Conservation (phyloP, 2,113 vertebrate species). For the Prionailurus viverrinus region DNA sequence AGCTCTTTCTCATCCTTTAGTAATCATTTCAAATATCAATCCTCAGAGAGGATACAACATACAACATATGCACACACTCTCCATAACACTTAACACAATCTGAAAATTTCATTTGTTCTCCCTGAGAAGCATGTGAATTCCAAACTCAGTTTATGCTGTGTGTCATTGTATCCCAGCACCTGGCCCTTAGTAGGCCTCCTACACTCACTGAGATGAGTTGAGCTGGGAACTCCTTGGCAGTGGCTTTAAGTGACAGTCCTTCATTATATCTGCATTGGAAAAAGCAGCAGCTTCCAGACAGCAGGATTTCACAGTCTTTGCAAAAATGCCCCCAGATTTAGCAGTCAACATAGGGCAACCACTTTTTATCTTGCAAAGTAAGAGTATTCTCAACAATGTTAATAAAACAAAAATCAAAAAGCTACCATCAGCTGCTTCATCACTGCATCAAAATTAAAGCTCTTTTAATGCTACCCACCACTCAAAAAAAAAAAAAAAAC, state of each 20-base stretch:
- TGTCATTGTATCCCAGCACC: not conserved
- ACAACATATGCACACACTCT: not conserved
- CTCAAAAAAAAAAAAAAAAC: not conserved
- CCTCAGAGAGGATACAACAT: not conserved
- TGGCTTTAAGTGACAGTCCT: not conserved
- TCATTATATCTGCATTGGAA: not conserved
- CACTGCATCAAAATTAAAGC: not conserved
- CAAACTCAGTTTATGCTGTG: not conserved
- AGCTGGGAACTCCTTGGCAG: not conserved
- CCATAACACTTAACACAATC: not conserved
- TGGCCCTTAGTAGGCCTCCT: not conserved
- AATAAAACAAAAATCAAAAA: constrained; percentile 21
- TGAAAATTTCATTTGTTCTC: not conserved
- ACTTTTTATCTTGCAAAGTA: not conserved
- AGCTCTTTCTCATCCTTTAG: not conserved
- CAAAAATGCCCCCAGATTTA: not conserved
- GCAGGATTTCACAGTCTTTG: not conserved
- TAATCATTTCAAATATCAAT: not conserved
- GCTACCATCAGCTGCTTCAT: not conserved
- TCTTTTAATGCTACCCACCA: not conserved
- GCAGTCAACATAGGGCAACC: not conserved
- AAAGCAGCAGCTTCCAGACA: not conserved
- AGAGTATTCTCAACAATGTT: constrained; percentile 22
- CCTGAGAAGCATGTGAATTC: not conserved
- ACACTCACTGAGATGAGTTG: not conserved